Base-by-base conservation (phyloP, 2,888 invertebrate genomes). In the Eupeodes latifasciatus region DNA sequence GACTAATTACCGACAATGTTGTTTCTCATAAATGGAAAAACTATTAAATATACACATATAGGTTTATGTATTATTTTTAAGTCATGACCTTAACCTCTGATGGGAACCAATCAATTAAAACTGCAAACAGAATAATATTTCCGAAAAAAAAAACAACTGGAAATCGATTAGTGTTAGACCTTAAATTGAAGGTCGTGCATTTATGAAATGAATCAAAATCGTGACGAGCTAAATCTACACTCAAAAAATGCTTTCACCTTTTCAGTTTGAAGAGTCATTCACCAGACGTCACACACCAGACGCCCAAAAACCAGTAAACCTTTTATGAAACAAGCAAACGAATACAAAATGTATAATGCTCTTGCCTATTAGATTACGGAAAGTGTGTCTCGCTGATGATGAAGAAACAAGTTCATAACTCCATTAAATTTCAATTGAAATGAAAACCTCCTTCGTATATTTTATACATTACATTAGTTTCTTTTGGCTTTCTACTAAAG, bases 221-320 rank as follows among this genome's bases (percentile, higher is more conserved):
- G 9, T 69, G n/a, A 36, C 66, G 19, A 14, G 27, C 66, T 59
- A 49, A 27, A 49, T 27, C 2, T 27, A 47, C 1, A 44, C 12
- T 44, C 66, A 66, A 66, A 66, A 27, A 66, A 59, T 44, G 72
- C 72, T 72, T 72, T 72, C 72, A 59, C 72, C 72, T 59, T 72
- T 27, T 59, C 9, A 44, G 14, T 57, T 44, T 40, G 44, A 49
- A 44, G 47, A 57, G 59, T 59, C 72, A 47, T 57, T 69, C n/a
- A 57, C 72, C 59, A 72, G 34, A 16, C 14, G 3, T 27, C 3
- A 27, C 3, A 27, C 27, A 27, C 27, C 27, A 44, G 74, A 27
- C 76, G 11, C 82, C 79, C 51, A 76, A 83, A 19, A 83, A 87
- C 83, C 87, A 55, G 80, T 69, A 87, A 80, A 87, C 87, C 83